phyloP scores from a whole-genome alignment of 2,113 vertebrate genomes.

The Hemicordylus capensis region DNA sequence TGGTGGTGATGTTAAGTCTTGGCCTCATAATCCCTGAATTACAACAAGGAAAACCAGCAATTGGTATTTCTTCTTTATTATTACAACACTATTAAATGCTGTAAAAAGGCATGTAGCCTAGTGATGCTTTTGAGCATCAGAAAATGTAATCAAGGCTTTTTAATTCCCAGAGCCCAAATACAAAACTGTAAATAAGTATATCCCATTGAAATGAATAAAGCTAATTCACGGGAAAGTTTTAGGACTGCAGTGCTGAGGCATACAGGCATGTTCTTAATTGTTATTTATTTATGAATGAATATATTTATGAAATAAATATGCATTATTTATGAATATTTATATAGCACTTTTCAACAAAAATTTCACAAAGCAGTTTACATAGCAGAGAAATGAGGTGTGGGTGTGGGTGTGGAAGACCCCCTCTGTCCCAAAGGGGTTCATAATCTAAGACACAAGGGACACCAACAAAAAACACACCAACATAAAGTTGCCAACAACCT shows the following conservation, averaged over 20 bases:
- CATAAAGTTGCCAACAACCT: too few species aligned
- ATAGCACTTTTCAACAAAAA: too few species aligned
- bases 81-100: constrained; percentile 61
- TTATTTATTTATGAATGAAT: too few species aligned
- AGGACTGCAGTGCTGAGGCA: background rate
- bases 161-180: constrained; percentile 36
- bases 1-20: constrained; percentile 62
- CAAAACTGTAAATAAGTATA: background rate
- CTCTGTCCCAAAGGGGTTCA: too few species aligned
- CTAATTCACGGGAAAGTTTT: background rate
- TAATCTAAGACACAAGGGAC: too few species aligned
- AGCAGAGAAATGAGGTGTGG: too few species aligned
- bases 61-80: constrained; percentile 48
- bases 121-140: constrained; percentile 58
- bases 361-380: too few species aligned
- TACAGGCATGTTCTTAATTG: background rate
- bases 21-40: constrained; percentile 44
- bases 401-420: too few species aligned
- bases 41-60: constrained; percentile 57
- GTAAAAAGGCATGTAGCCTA: constrained; percentile 30
- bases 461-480: too few species aligned
- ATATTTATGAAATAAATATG: too few species aligned
- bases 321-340: too few species aligned
- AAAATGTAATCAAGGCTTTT: constrained; percentile 50
- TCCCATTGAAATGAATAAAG: background rate